Evolutionary conservation across 2,797 vertebrate genomes (phyloP), one percentile per base, ranked within the genome.

Genomic region (Melanogrammus aeglefinus): DNA sequence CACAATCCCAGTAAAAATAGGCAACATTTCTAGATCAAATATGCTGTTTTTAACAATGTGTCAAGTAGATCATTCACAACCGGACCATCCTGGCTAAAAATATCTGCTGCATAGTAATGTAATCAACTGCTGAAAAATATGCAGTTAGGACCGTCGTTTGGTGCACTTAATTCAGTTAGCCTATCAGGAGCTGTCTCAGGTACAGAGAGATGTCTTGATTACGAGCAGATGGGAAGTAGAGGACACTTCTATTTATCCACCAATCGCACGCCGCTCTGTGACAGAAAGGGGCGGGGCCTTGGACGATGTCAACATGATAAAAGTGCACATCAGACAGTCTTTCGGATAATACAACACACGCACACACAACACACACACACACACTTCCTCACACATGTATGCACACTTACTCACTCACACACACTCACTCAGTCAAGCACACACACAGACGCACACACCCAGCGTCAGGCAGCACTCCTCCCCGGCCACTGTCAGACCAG

Each of bases 261-360:
- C 83, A 84, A 86, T 86, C 82, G 81, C 80, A 74, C 74, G 78
- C 75, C 39, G 77, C 77, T 91, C 16, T 36, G 13, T 77, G 75
- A 78, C 76, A 18, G 85, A 90, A 90, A 83, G 76, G 78, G 75
- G 31, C 9, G 29, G 41, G 47, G 86, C 77, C 76, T 78, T 76
- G 74, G 66, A 86, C 91, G 91, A 93, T 91, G 90, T 91, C 90
- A 91, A 80, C 39, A 83, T 82, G 81, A 78, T 86, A 85, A 90
- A 83, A 84, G 85, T 87, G 84, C 78, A 88, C 86, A 90, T 91
- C 90, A 88, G 82, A 84, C 86, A 85, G 85, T 80, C 85, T 80
- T 84, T 83, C 87, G 77, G 79, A 82, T 86, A 73, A 75, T 79
- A 81, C 70, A 70, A n/a, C 77, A 75, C 72, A 51, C 77, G 81